Conservation (phyloP, 1,140 invertebrate genomes). For the Atta colombica region DNA sequence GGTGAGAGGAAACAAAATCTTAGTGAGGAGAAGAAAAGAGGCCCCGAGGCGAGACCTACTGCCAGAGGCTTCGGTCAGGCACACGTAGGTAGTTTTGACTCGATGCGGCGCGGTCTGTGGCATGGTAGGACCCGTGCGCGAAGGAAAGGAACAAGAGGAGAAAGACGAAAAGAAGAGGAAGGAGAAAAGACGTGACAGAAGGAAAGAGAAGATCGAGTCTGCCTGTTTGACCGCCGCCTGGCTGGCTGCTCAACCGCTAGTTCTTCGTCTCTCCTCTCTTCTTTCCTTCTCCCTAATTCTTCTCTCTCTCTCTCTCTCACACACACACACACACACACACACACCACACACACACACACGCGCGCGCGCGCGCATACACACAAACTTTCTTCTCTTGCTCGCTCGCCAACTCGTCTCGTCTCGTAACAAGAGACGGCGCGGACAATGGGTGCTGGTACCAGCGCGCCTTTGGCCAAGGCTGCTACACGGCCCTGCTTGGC, state of each 20-base stretch:
- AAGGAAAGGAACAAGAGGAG: constrained; percentile 77
- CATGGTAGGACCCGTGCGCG: constrained; percentile 63
- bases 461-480: constrained; percentile 84
- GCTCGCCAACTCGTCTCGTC: constrained; percentile 81
- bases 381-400: constrained; percentile 60
- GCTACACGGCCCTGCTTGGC: constrained; percentile 76
- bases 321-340: background rate
- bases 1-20: constrained; percentile 33
- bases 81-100: constrained; percentile 80
- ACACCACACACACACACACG: background rate
- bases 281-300: constrained; percentile 34
- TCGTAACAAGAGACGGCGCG: constrained; percentile 85
- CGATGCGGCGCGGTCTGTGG: constrained; percentile 56
- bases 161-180: constrained; percentile 43
- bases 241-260: constrained; percentile 58
- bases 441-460: constrained; percentile 85
- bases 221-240: constrained; percentile 77
- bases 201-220: constrained; percentile 66
- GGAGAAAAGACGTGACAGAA: constrained; percentile 13
- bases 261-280: constrained; percentile 45
- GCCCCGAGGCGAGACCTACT: constrained; percentile 78
- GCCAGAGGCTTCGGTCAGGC: constrained; percentile 77
- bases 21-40: constrained; percentile 64
- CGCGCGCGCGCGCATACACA: background rate
- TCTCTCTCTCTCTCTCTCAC: constrained; percentile 9